A percentile compares a stretch with the other conserved stretches of the same genome.
Evolutionary conservation across 2,888 invertebrate genomes (phyloP).

Genomic region (Griposia aprilina): DNA sequence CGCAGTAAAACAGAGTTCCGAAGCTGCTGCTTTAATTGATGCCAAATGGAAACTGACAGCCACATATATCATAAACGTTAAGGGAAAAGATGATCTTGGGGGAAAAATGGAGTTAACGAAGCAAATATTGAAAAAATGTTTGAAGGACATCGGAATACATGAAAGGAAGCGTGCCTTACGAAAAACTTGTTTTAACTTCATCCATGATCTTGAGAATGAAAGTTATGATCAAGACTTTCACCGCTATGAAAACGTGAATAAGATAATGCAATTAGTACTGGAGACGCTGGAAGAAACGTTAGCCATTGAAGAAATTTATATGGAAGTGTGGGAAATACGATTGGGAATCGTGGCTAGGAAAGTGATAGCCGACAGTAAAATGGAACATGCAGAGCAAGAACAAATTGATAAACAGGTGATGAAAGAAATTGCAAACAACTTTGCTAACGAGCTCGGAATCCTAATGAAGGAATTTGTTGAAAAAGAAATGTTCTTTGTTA

Average conservation of each 20-base stretch:
- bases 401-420: slow-evolving; percentile 3
- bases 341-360: slow-evolving; percentile 64
- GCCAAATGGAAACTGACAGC: slow-evolving; percentile 71
- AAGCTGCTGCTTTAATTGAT: slow-evolving; percentile 52
- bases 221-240: slow-evolving; percentile 30
- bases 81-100: slow-evolving; percentile 51
- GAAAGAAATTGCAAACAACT: slow-evolving; percentile 52
- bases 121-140: slow-evolving; percentile 61
- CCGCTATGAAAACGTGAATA: slow-evolving; percentile 45
- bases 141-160: slow-evolving; percentile 19
- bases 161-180: slow-evolving; percentile 54
- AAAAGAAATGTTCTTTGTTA: slow-evolving; percentile 47
- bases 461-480: slow-evolving; percentile 65
- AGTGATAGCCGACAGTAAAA: slow-evolving; percentile 39
- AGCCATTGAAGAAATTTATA: slow-evolving; percentile 66
- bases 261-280: slow-evolving; percentile 66
- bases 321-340: slow-evolving; percentile 69
- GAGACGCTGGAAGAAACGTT: slow-evolving; percentile 54
- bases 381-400: slow-evolving; percentile 14
- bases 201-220: slow-evolving; percentile 51
- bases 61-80: slow-evolving; percentile 61
- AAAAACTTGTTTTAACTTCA: slow-evolving; percentile 58
- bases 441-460: slow-evolving; percentile 64
- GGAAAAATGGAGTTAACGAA: slow-evolving; percentile 58
- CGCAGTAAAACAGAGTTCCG: slow-evolving; percentile 24